phyloP scores from a whole-genome alignment of 2,797 vertebrate genomes.

The Coregonus suidteri region DNA sequence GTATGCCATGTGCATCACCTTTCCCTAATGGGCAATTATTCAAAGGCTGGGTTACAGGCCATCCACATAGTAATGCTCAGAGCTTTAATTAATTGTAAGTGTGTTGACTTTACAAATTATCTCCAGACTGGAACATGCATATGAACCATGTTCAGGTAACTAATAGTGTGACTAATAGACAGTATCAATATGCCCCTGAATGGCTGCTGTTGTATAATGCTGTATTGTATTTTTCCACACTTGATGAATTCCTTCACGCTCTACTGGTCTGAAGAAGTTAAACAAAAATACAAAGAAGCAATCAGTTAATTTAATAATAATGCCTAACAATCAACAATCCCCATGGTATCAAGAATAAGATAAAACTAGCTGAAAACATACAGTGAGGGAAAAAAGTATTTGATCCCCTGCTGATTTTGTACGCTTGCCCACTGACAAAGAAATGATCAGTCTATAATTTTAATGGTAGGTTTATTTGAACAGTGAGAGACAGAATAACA shows the following conservation, averaged over 20 bases:
- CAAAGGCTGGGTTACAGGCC: slow-evolving; percentile 39
- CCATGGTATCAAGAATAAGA: too few relatives aligned
- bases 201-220: neutral
- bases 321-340: too few relatives aligned
- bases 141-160: neutral
- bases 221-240: neutral
- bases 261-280: too few relatives aligned
- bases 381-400: too few relatives aligned
- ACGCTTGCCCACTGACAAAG: too few relatives aligned
- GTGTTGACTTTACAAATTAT: slow-evolving; percentile 36
- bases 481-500: too few relatives aligned
- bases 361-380: too few relatives aligned
- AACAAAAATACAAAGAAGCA: neutral
- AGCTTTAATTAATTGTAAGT: slow-evolving; percentile 49
- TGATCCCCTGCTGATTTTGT: too few relatives aligned
- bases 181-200: neutral
- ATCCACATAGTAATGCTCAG: slow-evolving; percentile 40
- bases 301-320: too few relatives aligned
- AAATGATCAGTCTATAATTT: too few relatives aligned
- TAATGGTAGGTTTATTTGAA: too few relatives aligned
- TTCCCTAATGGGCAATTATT: slow-evolving; percentile 56
- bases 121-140: neutral
- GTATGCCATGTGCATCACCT: slow-evolving; percentile 30
- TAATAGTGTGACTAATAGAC: neutral
- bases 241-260: neutral